Conservation (phyloP, 2,888 invertebrate species). For the Morinoia aosen region DNA sequence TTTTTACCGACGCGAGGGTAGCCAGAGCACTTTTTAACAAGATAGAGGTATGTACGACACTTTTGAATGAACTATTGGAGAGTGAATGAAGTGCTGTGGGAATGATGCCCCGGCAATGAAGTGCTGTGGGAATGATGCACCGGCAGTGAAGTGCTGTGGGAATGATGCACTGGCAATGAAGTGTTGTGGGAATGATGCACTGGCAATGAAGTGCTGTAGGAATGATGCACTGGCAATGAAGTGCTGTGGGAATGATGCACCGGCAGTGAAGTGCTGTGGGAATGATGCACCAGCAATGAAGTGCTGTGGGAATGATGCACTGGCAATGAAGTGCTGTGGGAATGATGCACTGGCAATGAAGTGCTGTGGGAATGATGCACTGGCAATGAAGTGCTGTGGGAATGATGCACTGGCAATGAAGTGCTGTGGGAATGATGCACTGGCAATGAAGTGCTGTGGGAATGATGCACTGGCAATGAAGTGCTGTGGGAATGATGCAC, state of each 20-base stretch:
- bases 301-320: neutral
- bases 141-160: neutral
- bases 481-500: neutral
- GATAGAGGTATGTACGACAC: too few species aligned
- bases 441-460: neutral
- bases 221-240: neutral
- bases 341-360: neutral
- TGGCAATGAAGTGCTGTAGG: neutral
- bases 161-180: neutral
- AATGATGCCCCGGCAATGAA: neutral
- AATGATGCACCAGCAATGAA: neutral
- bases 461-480: neutral
- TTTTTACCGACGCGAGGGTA: too few species aligned
- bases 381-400: neutral
- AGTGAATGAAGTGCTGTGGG: too few species aligned
- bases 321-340: neutral
- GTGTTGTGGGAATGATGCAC: neutral
- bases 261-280: neutral
- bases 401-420: neutral
- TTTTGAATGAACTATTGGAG: too few species aligned
- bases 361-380: neutral
- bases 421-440: neutral
- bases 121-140: neutral
- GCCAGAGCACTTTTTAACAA: too few species aligned
- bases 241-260: neutral